These are phyloP conservation scores for Corvus hawaiiensis DNA, from an alignment of 2,113 vertebrate genomes.

Conservation along the genomic window DNA sequence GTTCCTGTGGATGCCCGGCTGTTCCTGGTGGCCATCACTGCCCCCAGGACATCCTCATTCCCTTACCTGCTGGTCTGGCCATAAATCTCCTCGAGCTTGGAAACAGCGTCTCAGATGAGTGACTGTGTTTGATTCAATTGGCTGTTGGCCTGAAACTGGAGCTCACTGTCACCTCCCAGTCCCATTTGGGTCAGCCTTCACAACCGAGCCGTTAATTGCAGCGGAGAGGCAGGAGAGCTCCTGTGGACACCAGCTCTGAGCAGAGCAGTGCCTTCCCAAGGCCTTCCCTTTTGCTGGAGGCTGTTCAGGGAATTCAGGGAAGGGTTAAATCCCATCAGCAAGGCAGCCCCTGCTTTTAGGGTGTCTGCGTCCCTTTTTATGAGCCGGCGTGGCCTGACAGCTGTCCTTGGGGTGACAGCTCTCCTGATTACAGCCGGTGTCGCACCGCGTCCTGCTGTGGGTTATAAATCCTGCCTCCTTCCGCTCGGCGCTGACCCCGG, in stretches of 20 bases:
- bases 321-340: constrained; percentile 40
- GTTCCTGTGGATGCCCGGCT: rapidly evolving
- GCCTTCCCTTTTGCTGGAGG: background rate
- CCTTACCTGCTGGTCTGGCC: background rate
- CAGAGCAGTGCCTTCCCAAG: background rate
- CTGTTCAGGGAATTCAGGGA: background rate
- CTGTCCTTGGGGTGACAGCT: constrained; percentile 79
- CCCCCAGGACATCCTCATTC: background rate
- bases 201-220: background rate
- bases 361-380: constrained; percentile 68
- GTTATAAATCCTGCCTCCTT: constrained; percentile 76
- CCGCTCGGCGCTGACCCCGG: constrained; percentile 57
- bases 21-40: background rate
- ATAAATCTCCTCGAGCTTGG: background rate
- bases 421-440: constrained; percentile 75
- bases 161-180: background rate
- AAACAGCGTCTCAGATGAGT: background rate
- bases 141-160: background rate
- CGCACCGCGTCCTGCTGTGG: constrained; percentile 66
- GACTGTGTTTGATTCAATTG: background rate
- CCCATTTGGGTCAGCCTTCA: rapidly evolving
- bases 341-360: constrained; percentile 50
- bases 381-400: constrained; percentile 67
- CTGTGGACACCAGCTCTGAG: background rate
- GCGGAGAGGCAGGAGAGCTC: rapidly evolving